Conservation (phyloP, 2,797 vertebrate species). For the Champsocephalus esox region DNA sequence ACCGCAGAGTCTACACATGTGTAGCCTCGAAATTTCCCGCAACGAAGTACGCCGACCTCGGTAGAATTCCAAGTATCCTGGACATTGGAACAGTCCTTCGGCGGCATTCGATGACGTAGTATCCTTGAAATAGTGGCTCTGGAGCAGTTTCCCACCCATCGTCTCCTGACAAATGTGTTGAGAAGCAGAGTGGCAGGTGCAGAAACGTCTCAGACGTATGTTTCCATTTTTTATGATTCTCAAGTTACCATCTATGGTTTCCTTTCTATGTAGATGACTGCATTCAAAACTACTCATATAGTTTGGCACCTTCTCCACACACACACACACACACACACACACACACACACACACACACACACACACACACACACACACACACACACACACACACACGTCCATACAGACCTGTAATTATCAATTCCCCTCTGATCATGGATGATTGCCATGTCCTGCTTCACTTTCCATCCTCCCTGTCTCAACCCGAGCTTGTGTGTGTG, state of each 20-base stretch:
- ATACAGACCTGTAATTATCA: constrained; percentile 42
- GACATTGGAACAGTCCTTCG: no score
- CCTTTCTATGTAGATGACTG: constrained; percentile 5
- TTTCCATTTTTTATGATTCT: not conserved
- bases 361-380: not conserved
- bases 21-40: no score
- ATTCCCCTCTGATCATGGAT: constrained; percentile 51
- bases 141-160: no score
- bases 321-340: constrained; percentile 1
- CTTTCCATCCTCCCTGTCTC: constrained; percentile 60
- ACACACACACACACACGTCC: not conserved
- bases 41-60: no score
- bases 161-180: constrained; percentile 4
- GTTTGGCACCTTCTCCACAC: constrained; percentile 15
- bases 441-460: constrained; percentile 69
- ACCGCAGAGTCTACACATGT: no score
- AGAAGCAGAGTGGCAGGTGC: not conserved
- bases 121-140: no score
- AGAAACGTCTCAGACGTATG: not conserved
- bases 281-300: constrained; percentile 18
- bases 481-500: constrained; percentile 34
- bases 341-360: not conserved
- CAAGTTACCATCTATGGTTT: constrained; percentile 36
- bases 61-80: no score
- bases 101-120: no score